Evolutionary conservation across 1,140 invertebrate species (phyloP), one percentile per base, ranked within the genome.

Genomic region (Caligus rogercresseyi): DNA sequence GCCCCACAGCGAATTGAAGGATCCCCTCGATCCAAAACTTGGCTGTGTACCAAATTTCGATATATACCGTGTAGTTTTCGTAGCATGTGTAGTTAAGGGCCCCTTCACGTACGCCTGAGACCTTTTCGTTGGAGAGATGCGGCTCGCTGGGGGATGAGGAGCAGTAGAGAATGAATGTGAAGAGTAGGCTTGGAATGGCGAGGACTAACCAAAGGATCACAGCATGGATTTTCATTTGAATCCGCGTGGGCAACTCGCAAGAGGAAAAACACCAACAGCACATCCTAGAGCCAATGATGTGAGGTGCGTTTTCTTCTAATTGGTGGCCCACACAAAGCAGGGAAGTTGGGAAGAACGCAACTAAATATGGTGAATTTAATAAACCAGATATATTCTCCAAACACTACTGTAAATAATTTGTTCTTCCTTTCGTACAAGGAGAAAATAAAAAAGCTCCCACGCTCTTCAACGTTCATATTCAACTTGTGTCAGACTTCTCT

Each of bases 11-110:
- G 4, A 60, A 26, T 11, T 24, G 23, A 25, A 60, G 25, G 57
- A 60, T 43, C n/a, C 57, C 57, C 25, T 60, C 57, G 43, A 60
- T 60, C 57, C 57, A 60, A 19, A 60, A 60, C 26, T 60, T 25
- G 13, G 57, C 57, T 31, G 24, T 43, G 15, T 60, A 21, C 20
- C 26, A 60, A 14, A 60, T 18, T 1, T 20, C 20, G 16, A 16
- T 18, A 21, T 60, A 60, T 14, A 53, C 57, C 1, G 57, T 60
- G 24, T 60, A 60, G 23, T 60, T 60, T 18, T 60, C 57, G 26
- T 60, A 60, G 26, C 57, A 60, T 20, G 54, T 56, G 20, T 56
- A 56, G 11, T 56, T 43, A n/a, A n/a, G 31, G 7, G 31, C 7
- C 7, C 31, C n/a, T n/a, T 43, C 31, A 43, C 7, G 7, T 11